Conservation (phyloP, 2,113 vertebrate species). For the Eulemur macaco region DNA sequence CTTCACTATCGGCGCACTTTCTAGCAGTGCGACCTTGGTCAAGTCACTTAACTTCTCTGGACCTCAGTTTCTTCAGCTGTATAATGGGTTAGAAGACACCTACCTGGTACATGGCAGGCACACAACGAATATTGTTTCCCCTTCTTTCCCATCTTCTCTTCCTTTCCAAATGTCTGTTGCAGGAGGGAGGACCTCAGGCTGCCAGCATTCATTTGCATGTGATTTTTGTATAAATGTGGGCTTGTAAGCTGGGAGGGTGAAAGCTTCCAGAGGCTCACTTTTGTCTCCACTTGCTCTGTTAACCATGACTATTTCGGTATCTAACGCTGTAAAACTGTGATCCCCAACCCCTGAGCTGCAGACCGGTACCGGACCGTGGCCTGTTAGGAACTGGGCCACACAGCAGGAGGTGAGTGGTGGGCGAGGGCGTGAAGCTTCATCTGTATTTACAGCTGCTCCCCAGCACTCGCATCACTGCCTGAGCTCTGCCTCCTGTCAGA, state of each 20-base stretch:
- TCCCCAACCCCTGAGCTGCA: too few species aligned
- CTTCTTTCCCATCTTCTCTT: neutral
- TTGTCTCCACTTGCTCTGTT: neutral
- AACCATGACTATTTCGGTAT: neutral
- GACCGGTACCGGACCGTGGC: too few species aligned
- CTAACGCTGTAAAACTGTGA: neutral
- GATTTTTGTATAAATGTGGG: constrained; percentile 21
- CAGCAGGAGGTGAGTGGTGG: too few species aligned
- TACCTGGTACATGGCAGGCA: neutral
- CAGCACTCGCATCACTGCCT: too few species aligned
- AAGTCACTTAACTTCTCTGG: neutral
- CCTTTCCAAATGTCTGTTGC: neutral
- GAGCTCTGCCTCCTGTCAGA: too few species aligned
- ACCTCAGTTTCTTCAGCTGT: neutral
- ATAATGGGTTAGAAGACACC: neutral
- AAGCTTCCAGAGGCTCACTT: constrained; percentile 13
- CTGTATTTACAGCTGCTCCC: too few species aligned
- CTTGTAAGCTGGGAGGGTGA: neutral
- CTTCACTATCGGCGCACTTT: neutral
- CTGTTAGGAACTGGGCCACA: too few species aligned
- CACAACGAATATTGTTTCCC: neutral
- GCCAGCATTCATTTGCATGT: constrained; percentile 2
- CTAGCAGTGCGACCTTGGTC: neutral
- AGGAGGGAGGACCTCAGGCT: neutral
- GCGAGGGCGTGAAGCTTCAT: too few species aligned